Conservation (phyloP, 2,797 vertebrate genomes). For the Schizopygopsis pylzovi region DNA sequence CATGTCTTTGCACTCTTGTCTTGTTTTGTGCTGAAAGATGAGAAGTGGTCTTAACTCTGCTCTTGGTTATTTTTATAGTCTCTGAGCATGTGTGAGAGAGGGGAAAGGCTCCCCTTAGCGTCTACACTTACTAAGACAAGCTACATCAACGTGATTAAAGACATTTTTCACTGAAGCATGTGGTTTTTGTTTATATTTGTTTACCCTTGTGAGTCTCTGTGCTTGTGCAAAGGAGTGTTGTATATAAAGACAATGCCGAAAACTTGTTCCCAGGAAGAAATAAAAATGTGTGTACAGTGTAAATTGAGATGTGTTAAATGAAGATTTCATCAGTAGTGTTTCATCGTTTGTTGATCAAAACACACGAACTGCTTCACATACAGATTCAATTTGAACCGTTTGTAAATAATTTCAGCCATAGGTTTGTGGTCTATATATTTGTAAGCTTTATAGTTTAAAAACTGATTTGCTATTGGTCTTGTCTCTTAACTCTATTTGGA, state of each 20-base stretch:
- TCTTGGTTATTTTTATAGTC: constrained; percentile 18
- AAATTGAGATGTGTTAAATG: constrained; percentile 12
- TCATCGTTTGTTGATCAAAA: constrained; percentile 9
- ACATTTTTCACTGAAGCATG: constrained; percentile 2
- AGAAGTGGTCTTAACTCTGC: constrained; percentile 22
- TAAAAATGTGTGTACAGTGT: background rate
- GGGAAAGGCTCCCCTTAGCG: constrained; percentile 12
- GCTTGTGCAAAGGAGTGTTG: constrained; percentile 4
- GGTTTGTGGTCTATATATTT: background rate
- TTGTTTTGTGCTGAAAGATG: constrained; percentile 17
- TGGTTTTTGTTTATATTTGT: constrained; percentile 20
- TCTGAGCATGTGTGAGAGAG: background rate
- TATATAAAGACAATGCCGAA: background rate
- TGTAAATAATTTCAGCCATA: background rate
- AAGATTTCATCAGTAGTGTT: background rate
- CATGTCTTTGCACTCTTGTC: constrained; percentile 11
- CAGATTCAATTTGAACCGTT: background rate
- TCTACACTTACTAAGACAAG: background rate
- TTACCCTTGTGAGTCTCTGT: constrained; percentile 15
- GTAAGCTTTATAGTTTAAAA: background rate
- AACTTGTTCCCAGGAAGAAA: background rate
- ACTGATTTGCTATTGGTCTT: background rate
- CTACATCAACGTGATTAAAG: constrained; percentile 1
- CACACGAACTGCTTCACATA: background rate
- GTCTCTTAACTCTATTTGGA: background rate